Conservation (phyloP, 2,888 invertebrate species). For the Hipparchia sbordonii region DNA sequence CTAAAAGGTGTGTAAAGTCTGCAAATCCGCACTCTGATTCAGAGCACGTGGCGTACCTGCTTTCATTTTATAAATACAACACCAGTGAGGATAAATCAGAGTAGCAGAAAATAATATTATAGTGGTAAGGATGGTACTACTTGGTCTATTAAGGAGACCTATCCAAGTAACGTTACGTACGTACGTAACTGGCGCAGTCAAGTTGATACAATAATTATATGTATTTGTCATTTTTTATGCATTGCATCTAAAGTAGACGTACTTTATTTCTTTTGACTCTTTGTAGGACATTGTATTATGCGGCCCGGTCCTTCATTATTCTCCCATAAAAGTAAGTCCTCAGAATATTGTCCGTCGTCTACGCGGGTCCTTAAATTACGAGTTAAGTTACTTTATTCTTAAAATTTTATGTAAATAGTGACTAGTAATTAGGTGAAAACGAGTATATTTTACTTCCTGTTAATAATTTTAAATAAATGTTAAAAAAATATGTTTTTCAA, state of each 20-base stretch:
- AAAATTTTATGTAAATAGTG: background rate
- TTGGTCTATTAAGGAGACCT: too few relatives aligned
- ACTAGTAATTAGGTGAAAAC: background rate
- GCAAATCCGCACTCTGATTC: too few relatives aligned
- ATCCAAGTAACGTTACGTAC: too few relatives aligned
- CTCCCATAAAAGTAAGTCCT: background rate
- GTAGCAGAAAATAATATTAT: too few relatives aligned
- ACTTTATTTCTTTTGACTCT: background rate
- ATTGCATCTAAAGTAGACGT: background rate
- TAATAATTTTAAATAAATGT: conserved; percentile 13
- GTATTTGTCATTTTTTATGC: background rate
- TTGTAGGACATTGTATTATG: background rate
- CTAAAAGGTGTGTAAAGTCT: too few relatives aligned
- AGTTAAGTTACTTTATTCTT: conserved; percentile 9
- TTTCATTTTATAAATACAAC: too few relatives aligned
- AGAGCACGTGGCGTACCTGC: too few relatives aligned
- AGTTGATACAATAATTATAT: too few relatives aligned
- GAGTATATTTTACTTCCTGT: conserved; percentile 12
- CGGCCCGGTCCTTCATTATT: too few relatives aligned
- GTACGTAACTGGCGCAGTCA: too few relatives aligned
- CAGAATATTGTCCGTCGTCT: background rate
- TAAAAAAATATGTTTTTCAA: background rate
- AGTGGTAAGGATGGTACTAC: too few relatives aligned
- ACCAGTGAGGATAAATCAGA: too few relatives aligned
- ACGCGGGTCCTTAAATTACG: background rate